Evolutionary conservation across 2,888 invertebrate species (phyloP).

Genomic region (Kuschelorhynchus macadamiae): DNA sequence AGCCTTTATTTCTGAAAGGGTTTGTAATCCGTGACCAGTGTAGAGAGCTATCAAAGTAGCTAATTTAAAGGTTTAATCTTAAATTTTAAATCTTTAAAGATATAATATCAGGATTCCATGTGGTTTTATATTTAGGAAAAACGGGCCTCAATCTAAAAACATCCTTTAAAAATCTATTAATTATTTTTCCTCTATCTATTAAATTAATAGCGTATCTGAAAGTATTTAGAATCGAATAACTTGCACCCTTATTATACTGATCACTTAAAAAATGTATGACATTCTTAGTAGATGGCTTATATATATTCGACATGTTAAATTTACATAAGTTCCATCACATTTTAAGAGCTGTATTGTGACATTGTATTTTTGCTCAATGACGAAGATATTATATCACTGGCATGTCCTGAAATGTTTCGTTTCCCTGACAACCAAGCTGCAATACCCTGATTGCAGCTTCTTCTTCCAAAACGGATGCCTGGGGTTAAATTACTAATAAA

Average conservation of each 20-base stretch:
- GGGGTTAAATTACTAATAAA: background rate
- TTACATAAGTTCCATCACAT: background rate
- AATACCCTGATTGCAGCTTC: background rate
- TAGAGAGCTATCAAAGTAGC: background rate
- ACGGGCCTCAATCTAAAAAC: constrained; percentile 14
- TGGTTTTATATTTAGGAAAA: background rate
- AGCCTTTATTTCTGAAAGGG: constrained; percentile 12
- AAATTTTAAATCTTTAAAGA: background rate
- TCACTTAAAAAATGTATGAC: constrained; percentile 24
- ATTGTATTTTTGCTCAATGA: constrained; percentile 11
- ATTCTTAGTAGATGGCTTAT: background rate
- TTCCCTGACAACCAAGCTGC: background rate
- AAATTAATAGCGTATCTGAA: constrained; percentile 2
- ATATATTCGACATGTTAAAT: background rate
- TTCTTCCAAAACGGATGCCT: constrained; percentile 17
- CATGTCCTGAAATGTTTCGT: constrained; percentile 1
- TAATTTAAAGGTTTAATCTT: background rate
- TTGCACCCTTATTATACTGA: background rate
- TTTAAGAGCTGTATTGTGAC: constrained; percentile 1
- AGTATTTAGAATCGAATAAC: constrained; percentile 13
- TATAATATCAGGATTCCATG: constrained; percentile 12
- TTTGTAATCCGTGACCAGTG: constrained; percentile 10
- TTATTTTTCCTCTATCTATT: constrained; percentile 3
- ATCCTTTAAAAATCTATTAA: constrained; percentile 21
- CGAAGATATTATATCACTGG: constrained; percentile 1